phyloP scores from a whole-genome alignment of 2,113 vertebrate species.

The Rafetus swinhoei region DNA sequence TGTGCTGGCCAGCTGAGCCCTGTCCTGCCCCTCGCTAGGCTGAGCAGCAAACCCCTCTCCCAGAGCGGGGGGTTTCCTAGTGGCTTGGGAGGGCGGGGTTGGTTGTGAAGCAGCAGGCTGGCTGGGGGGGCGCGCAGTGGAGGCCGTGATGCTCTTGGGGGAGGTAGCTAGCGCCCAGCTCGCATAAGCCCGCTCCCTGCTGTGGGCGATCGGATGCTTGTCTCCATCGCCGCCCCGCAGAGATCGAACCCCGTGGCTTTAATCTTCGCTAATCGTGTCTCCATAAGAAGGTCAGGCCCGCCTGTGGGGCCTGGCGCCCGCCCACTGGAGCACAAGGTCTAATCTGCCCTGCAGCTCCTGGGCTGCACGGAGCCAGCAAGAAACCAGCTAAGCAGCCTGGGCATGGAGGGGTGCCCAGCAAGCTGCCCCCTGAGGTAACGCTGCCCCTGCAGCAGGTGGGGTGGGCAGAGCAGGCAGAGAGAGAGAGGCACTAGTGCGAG shows the following conservation, averaged over 20 bases:
- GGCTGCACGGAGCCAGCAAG: rapidly evolving
- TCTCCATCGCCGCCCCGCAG: background rate
- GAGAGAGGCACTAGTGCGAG: too few relatives aligned
- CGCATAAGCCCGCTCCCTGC: background rate
- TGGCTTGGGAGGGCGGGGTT: background rate
- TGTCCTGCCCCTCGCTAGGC: too few relatives aligned
- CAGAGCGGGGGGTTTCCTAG: background rate
- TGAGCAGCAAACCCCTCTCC: background rate
- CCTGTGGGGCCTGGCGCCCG: background rate
- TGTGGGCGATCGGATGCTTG: background rate
- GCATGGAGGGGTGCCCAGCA: rapidly evolving
- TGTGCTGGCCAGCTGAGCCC: too few relatives aligned
- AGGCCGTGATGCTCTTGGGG: background rate
- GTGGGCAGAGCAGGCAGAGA: too few relatives aligned
- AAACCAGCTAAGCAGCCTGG: too few relatives aligned
- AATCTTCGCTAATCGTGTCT: slow-evolving; percentile 41
- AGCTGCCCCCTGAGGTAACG: too few relatives aligned
- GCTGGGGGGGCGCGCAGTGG: too few relatives aligned
- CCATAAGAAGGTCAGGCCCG: slow-evolving; percentile 34
- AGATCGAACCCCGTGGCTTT: background rate
- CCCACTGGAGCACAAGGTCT: background rate
- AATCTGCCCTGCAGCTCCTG: background rate
- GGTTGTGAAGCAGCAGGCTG: background rate
- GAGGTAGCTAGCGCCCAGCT: background rate
- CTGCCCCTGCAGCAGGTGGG: too few relatives aligned